A percentile compares a stretch with the other conserved stretches of the same genome.
These are phyloP conservation scores for Monochamus alternatus DNA, from an alignment of 2,888 invertebrate genomes.

Conservation along the genomic window DNA sequence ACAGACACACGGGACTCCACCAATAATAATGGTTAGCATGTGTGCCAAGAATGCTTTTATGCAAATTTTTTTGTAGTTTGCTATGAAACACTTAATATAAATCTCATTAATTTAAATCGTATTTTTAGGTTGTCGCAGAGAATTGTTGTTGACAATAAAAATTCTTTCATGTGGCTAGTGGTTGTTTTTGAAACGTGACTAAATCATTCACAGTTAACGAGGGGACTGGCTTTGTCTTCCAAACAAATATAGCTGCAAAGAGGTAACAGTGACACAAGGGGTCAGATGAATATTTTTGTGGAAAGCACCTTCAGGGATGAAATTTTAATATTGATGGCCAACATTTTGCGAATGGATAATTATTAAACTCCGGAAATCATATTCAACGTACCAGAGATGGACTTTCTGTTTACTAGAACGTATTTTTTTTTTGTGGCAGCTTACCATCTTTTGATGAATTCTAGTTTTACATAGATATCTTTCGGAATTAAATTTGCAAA, in stretches of 20 bases:
- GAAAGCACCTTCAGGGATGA: no score
- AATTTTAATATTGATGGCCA: no score
- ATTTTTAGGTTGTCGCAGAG: slow-evolving; percentile 20
- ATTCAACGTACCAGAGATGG: no score
- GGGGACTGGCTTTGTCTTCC: background rate
- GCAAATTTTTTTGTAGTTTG: slow-evolving; percentile 31
- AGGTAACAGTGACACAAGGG: background rate
- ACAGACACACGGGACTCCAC: background rate
- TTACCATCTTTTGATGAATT: no score
- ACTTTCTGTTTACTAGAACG: no score
- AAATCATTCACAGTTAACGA: background rate
- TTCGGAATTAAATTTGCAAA: no score
- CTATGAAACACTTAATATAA: slow-evolving; percentile 25
- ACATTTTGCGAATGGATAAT: no score
- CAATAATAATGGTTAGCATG: slow-evolving; percentile 24
- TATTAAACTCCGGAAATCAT: no score
- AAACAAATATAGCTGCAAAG: background rate
- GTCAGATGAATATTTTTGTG: background rate
- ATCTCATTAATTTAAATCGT: slow-evolving; percentile 26
- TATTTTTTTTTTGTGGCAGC: no score
- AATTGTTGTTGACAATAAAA: slow-evolving; percentile 19
- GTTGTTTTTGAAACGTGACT: slow-evolving; percentile 13
- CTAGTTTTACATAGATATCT: no score
- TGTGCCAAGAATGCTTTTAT: slow-evolving; percentile 37
- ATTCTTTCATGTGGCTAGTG: background rate